phyloP scores from a whole-genome alignment of 2,113 vertebrate genomes.

The Pyxicephalus adspersus region DNA sequence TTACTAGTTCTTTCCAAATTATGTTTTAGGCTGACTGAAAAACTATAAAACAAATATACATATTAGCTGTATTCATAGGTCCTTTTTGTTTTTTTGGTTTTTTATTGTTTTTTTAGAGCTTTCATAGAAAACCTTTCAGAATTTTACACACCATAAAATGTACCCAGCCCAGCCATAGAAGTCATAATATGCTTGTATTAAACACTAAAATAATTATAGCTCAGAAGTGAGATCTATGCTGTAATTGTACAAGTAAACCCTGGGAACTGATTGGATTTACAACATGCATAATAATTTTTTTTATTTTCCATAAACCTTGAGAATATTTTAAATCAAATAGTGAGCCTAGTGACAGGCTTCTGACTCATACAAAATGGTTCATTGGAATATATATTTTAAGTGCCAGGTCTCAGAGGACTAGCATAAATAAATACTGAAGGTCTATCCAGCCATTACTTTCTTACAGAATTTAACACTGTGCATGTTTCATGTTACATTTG shows the following conservation, averaged over 20 bases:
- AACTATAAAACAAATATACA: conserved; percentile 20
- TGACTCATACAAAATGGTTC: conserved; percentile 48
- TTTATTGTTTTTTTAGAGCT: conserved; percentile 1
- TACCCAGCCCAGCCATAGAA: conserved; percentile 12
- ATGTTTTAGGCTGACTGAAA: conserved; percentile 5
- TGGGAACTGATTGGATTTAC: conserved; percentile 20
- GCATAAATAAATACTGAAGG: conserved; percentile 50
- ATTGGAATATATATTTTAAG: conserved; percentile 54
- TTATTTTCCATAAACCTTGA: conserved; percentile 41
- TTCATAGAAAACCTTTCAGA: conserved; percentile 21
- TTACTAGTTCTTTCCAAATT: conserved; percentile 41
- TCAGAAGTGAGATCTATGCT: neutral
- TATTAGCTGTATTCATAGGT: conserved; percentile 1
- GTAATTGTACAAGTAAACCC: conserved; percentile 11
- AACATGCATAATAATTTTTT: conserved; percentile 26
- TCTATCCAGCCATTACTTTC: conserved; percentile 37
- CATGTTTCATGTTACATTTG: conserved; percentile 29
- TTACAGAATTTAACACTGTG: conserved; percentile 34
- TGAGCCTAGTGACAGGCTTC: conserved; percentile 2
- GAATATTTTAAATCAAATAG: conserved; percentile 43
- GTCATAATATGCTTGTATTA: conserved; percentile 20
- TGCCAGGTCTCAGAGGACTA: conserved; percentile 37
- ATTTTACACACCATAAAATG: conserved; percentile 6
- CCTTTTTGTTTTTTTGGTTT: no score
- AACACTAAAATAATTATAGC: conserved; percentile 14